These are phyloP conservation scores for Drosophila borborema DNA, from an alignment of 2,888 invertebrate species.

Conservation along the genomic window DNA sequence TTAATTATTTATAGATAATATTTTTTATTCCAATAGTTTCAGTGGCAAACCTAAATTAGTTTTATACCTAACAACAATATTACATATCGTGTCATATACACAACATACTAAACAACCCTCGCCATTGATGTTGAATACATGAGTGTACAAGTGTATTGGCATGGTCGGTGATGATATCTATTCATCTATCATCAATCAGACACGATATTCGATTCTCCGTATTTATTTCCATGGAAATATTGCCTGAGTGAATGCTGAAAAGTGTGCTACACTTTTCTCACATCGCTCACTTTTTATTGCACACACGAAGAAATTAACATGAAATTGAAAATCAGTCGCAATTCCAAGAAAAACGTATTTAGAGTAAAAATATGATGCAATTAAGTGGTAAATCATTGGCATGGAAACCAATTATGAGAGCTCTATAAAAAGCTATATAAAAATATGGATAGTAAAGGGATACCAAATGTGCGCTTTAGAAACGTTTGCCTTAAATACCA, in stretches of 20 bases:
- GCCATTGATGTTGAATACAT: background rate
- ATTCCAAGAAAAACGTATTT: background rate
- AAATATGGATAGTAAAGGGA: conserved; percentile 16
- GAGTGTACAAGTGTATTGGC: background rate
- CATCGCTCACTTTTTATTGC: background rate
- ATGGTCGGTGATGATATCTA: background rate
- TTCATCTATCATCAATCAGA: conserved; percentile 7
- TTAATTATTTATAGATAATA: too few species aligned
- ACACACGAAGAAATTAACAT: background rate
- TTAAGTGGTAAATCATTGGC: conserved; percentile 12
- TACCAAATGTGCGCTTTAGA: background rate
- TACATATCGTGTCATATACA: background rate
- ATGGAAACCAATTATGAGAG: background rate
- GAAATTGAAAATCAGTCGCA: conserved; percentile 3
- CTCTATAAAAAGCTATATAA: background rate
- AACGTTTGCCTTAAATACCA: background rate
- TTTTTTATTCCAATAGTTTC: too few species aligned
- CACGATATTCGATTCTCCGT: background rate
- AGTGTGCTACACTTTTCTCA: conserved; percentile 39
- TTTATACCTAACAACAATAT: too few species aligned
- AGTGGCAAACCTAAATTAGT: too few species aligned
- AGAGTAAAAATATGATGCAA: conserved; percentile 7
- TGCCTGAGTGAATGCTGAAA: conserved; percentile 26
- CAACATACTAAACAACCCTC: conserved; percentile 13
- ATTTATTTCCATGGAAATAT: conserved; percentile 9